These are phyloP conservation scores for Andrena trimmerana DNA, from an alignment of 2,888 invertebrate genomes.

Conservation along the genomic window DNA sequence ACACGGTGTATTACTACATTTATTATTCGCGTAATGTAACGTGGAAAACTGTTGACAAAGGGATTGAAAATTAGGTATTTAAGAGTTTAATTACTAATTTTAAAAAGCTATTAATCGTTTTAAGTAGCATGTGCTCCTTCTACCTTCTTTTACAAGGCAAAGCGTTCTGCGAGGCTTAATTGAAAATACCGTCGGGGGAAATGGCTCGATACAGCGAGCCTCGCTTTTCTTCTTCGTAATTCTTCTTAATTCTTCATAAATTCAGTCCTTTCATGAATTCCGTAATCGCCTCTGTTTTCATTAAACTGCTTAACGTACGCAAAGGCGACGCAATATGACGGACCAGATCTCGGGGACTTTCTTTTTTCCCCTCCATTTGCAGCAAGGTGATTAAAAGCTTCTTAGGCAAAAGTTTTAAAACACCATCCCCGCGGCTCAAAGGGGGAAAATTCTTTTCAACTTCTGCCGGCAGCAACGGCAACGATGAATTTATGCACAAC, in stretches of 20 bases:
- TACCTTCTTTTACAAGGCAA: neutral
- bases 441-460: slow-evolving; percentile 31
- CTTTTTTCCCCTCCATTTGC: slow-evolving; percentile 1
- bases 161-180: slow-evolving; percentile 31
- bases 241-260: slow-evolving; percentile 32
- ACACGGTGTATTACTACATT: neutral
- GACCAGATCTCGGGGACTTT: neutral
- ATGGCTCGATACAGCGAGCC: slow-evolving; percentile 2
- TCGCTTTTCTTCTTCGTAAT: neutral
- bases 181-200: slow-evolving; percentile 25
- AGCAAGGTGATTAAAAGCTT: slow-evolving; percentile 57
- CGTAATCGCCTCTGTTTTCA: slow-evolving; percentile 46
- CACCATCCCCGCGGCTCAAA: neutral
- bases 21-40: neutral
- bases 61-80: no score
- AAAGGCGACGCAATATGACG: slow-evolving; percentile 31
- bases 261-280: slow-evolving; percentile 26
- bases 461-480: neutral
- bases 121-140: neutral
- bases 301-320: slow-evolving; percentile 24
- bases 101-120: slow-evolving; percentile 18
- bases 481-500: slow-evolving; percentile 43
- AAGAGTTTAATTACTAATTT: slow-evolving; percentile 9
- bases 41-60: no score
- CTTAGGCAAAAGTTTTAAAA: slow-evolving; percentile 47